phyloP scores from a whole-genome alignment of 2,113 vertebrate species.

The Sciurus niger region DNA sequence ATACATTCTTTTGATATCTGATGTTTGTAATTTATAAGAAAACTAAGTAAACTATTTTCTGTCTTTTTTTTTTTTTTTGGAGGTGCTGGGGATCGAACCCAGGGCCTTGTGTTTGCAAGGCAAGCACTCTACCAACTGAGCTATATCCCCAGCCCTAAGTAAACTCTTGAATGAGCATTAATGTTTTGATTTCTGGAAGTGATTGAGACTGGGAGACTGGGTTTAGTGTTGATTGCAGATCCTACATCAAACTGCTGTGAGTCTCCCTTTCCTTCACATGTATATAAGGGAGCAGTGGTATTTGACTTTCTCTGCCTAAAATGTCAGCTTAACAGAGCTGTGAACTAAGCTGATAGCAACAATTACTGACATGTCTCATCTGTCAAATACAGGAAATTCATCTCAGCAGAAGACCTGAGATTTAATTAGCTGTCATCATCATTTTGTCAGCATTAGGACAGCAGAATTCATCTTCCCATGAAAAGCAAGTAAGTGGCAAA shows the following conservation, averaged over 20 bases:
- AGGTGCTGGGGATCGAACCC: too few relatives aligned
- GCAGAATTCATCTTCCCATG: not conserved
- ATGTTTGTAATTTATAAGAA: not conserved
- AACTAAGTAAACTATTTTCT: not conserved
- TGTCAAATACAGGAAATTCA: conserved; percentile 13
- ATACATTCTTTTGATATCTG: not conserved
- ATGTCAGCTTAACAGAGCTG: not conserved
- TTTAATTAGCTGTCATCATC: not conserved
- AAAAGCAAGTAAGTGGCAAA: not conserved
- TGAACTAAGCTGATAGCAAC: not conserved
- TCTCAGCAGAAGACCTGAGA: not conserved
- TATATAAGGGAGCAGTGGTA: not conserved
- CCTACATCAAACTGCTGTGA: not conserved
- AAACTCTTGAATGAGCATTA: not conserved
- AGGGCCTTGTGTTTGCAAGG: too few relatives aligned
- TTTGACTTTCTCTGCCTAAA: not conserved
- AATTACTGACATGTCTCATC: not conserved
- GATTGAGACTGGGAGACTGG: not conserved
- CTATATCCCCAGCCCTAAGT: not conserved
- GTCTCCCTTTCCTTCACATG: not conserved
- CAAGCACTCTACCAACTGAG: too few relatives aligned
- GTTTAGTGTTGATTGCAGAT: not conserved
- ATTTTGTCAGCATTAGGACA: not conserved
- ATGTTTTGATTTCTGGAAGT: not conserved
- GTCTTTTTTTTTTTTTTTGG: too few relatives aligned